These are phyloP conservation scores for Microhierax caerulescens DNA, from an alignment of 2,797 vertebrate genomes.

Conservation along the genomic window DNA sequence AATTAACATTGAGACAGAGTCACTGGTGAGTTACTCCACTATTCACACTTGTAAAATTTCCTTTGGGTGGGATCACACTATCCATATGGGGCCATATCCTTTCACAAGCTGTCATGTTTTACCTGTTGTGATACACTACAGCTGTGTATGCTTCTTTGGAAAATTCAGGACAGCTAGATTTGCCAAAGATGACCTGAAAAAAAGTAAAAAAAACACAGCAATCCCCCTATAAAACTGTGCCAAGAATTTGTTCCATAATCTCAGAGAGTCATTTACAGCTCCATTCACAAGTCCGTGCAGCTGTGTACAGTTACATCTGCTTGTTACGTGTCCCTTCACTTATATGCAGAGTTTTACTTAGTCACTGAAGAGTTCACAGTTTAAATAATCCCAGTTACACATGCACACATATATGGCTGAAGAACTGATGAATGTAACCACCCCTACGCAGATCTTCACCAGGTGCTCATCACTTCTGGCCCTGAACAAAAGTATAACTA, in stretches of 20 bases:
- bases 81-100: too few species aligned
- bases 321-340: neutral
- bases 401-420: rapidly evolving
- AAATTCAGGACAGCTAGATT: constrained; percentile 97
- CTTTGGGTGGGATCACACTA: neutral
- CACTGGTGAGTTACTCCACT: neutral
- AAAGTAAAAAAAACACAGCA: neutral
- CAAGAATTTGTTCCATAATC: neutral
- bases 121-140: constrained; percentile 98
- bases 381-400: neutral
- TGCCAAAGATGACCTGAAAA: constrained; percentile 95
- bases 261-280: neutral
- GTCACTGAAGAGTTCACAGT: neutral
- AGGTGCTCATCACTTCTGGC: neutral
- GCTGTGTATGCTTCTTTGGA: constrained; percentile 96
- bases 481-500: neutral
- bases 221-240: neutral
- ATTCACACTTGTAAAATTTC: neutral
- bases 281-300: neutral
- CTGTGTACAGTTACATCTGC: neutral
- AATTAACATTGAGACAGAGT: neutral
- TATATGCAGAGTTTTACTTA: neutral
- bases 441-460: neutral
- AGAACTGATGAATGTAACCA: neutral
- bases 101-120: constrained; percentile 31